These are phyloP conservation scores for Scylla paramamosain DNA, from an alignment of 1,140 invertebrate genomes.

Conservation along the genomic window DNA sequence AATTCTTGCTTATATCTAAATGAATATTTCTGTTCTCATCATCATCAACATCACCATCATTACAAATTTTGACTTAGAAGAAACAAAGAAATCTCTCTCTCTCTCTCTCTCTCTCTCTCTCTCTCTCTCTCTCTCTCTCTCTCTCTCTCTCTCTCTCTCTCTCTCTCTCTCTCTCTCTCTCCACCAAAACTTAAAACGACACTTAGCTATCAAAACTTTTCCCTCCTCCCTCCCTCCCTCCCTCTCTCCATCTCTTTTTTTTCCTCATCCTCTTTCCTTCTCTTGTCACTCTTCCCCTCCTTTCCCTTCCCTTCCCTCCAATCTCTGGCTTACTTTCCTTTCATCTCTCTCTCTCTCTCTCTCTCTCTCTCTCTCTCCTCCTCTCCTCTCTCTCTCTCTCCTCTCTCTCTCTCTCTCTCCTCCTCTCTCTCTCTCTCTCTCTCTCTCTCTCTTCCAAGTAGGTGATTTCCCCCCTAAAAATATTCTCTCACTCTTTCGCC, in stretches of 20 bases:
- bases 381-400: neutral
- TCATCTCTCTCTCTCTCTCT: too few relatives aligned
- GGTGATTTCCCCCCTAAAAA: neutral
- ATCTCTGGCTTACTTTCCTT: too few relatives aligned
- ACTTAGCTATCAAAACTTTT: too few relatives aligned
- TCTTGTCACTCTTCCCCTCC: neutral
- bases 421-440: neutral
- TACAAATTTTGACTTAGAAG: too few relatives aligned
- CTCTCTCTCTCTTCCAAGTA: too few relatives aligned
- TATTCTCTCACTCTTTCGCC: neutral
- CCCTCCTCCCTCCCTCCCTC: too few relatives aligned
- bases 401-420: too few relatives aligned
- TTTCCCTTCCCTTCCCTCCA: neutral
- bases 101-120: neutral
- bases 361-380: neutral
- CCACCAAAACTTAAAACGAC: too few relatives aligned
- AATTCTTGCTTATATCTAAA: too few relatives aligned
- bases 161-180: slow-evolving; percentile 26
- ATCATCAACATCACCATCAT: neutral
- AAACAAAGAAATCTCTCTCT: too few relatives aligned
- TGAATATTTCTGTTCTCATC: too few relatives aligned
- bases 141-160: slow-evolving; percentile 38
- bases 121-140: slow-evolving; percentile 33
- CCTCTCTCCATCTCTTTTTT: too few relatives aligned
- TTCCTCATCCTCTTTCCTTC: neutral